Evolutionary conservation across 2,113 vertebrate genomes (phyloP).

Genomic region (Rallus limicola): DNA sequence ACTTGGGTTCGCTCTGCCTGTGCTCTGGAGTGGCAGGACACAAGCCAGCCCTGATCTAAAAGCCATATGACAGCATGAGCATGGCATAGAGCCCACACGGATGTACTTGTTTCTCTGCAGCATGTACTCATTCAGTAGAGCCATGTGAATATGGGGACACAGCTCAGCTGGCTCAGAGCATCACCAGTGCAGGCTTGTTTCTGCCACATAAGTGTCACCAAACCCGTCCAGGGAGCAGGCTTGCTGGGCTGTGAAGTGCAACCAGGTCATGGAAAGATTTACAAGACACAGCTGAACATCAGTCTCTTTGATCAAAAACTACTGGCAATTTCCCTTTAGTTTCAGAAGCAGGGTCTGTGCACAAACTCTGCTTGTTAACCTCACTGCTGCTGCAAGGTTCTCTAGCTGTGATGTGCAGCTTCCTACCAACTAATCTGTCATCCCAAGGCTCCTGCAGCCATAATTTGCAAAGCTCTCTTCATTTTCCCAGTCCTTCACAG

Average conservation of each 20-base stretch:
- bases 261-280: background rate
- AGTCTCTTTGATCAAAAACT: background rate
- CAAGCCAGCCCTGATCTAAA: background rate
- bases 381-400: background rate
- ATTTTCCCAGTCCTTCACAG: background rate
- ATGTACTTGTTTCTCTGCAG: background rate
- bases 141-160: rapidly evolving
- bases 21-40: background rate
- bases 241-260: background rate
- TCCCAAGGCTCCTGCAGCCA: background rate
- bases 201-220: background rate
- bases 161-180: background rate
- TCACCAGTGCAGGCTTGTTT: background rate
- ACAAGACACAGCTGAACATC: background rate
- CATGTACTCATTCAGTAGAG: background rate
- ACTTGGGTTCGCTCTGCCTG: background rate
- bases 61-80: background rate
- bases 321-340: background rate
- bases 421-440: background rate
- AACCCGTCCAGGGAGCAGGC: background rate
- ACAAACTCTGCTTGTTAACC: background rate
- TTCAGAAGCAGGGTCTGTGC: background rate
- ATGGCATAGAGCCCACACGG: background rate
- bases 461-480: background rate
- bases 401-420: background rate